Conservation (phyloP, 2,797 vertebrate genomes). For the Rhyacichthys aspro region DNA sequence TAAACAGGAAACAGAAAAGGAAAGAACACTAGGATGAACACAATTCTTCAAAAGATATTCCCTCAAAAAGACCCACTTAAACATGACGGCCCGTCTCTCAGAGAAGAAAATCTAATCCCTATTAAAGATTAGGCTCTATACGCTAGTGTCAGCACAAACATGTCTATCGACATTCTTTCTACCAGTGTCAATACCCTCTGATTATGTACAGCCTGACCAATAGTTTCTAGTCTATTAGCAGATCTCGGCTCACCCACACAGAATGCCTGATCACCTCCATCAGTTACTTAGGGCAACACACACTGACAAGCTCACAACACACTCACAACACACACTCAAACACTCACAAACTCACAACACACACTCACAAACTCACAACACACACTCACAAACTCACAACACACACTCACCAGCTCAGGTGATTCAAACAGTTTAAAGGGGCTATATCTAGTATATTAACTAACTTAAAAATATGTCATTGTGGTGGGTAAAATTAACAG, state of each 20-base stretch:
- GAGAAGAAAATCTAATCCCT: constrained; percentile 54
- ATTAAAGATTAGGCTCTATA: constrained; percentile 50
- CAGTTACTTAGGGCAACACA: constrained; percentile 52
- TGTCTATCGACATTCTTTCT: constrained; percentile 68
- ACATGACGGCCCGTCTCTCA: constrained; percentile 22
- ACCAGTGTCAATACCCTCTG: constrained; percentile 62
- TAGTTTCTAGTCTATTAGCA: constrained; percentile 59
- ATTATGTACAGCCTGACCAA: constrained; percentile 66
- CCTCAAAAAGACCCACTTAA: constrained; percentile 15
- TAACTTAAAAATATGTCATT: too few relatives aligned
- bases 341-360: constrained; percentile 1
- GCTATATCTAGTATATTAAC: too few relatives aligned
- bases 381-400: too few relatives aligned
- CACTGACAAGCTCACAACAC: constrained; percentile 42
- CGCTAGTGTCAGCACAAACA: constrained; percentile 72
- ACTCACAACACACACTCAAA: constrained; percentile 40
- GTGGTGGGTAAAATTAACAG: too few relatives aligned
- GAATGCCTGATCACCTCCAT: constrained; percentile 58
- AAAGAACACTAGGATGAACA: too few relatives aligned
- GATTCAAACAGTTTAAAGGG: too few relatives aligned
- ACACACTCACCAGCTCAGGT: too few relatives aligned
- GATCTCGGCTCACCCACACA: constrained; percentile 38
- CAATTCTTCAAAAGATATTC: not conserved
- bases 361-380: too few relatives aligned
- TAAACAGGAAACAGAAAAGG: too few relatives aligned